phyloP scores from a whole-genome alignment of 1,140 invertebrate species.

The Lordiphosa mommai region DNA sequence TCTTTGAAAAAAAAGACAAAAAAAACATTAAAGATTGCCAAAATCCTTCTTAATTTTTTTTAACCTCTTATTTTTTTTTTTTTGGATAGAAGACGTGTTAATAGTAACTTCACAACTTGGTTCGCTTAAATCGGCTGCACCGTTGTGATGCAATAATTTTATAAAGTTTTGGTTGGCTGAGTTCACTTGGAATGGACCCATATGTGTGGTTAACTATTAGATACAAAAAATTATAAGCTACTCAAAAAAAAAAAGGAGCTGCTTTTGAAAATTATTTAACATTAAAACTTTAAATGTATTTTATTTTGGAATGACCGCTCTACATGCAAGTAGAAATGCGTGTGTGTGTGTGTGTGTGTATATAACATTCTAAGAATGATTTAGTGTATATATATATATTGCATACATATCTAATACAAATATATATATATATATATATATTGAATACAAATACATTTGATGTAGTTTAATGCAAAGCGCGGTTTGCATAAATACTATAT shows the following conservation, averaged over 20 bases:
- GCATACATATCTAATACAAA: constrained; percentile 21
- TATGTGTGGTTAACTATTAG: constrained; percentile 17
- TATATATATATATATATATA: constrained; percentile 25
- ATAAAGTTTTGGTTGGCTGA: no score
- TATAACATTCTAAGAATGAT: constrained; percentile 60
- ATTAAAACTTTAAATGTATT: no score
- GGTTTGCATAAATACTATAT: constrained; percentile 62
- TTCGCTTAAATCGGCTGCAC: no score
- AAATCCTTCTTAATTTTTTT: no score
- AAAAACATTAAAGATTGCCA: no score
- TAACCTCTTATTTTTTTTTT: no score
- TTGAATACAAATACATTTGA: constrained; percentile 51
- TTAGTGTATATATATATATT: constrained; percentile 27
- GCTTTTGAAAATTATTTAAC: constrained; percentile 3
- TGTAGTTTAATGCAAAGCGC: constrained; percentile 40
- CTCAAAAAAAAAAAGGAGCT: constrained; percentile 3
- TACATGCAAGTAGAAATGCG: constrained; percentile 7
- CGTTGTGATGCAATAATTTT: no score
- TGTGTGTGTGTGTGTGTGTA: constrained; percentile 20
- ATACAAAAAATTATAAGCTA: not conserved
- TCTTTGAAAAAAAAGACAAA: no score
- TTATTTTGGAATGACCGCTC: constrained; percentile 54
- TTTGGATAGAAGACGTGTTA: no score
- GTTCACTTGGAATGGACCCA: no score
- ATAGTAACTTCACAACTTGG: no score